phyloP scores from a whole-genome alignment of 2,113 vertebrate species.

The Cavia aperea region DNA sequence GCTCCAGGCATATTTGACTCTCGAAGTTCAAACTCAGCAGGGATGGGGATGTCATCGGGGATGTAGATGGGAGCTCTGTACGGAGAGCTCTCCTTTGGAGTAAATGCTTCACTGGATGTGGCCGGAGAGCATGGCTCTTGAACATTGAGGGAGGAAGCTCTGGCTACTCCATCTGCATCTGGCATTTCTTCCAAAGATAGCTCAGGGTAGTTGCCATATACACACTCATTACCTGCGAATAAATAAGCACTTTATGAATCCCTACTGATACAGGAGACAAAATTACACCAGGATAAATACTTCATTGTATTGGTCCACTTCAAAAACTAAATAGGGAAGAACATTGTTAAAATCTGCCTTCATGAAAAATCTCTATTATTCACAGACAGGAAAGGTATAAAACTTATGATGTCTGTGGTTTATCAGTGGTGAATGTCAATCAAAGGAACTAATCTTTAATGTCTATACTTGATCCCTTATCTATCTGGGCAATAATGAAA shows the following conservation, averaged over 20 bases:
- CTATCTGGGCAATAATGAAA: constrained; percentile 15
- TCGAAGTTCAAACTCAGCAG: constrained; percentile 91
- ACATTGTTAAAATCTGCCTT: not conserved
- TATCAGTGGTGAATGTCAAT: constrained; percentile 37
- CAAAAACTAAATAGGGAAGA: not conserved
- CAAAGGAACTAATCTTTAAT: constrained; percentile 24
- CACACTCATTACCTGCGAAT: constrained; percentile 85
- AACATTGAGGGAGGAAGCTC: constrained; percentile 67
- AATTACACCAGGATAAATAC: not conserved
- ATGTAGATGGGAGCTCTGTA: constrained; percentile 84
- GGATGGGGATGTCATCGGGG: constrained; percentile 84
- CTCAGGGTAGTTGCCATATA: constrained; percentile 82
- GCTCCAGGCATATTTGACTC: constrained; percentile 84
- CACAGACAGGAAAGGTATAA: not conserved
- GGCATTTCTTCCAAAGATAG: constrained; percentile 82
- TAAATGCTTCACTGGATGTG: constrained; percentile 83
- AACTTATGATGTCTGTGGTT: not conserved
- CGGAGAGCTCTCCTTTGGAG: constrained; percentile 82
- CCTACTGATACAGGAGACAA: not conserved
- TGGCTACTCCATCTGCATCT: constrained; percentile 80
- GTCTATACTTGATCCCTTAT: not conserved
- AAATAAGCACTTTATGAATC: constrained; percentile 61
- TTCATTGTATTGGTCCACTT: not conserved
- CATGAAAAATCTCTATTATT: constrained; percentile 21
- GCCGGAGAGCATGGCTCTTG: constrained; percentile 84